Evolutionary conservation across 2,888 invertebrate genomes (phyloP), one percentile per base, ranked within the genome.

Genomic region (Athrips mouffetella): DNA sequence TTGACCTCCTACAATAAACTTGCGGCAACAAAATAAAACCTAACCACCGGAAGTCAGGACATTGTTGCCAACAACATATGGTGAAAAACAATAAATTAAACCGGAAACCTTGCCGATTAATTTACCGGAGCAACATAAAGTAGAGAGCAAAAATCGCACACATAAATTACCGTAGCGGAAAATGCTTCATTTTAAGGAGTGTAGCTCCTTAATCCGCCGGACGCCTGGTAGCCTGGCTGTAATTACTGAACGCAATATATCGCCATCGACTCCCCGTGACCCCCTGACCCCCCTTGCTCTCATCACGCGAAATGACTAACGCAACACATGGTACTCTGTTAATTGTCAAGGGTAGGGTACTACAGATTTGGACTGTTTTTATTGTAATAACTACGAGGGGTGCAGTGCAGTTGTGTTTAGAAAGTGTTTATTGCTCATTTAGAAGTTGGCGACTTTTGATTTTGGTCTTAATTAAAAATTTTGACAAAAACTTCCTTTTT

Each of bases 311-410:
- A 62, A 63, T 64, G 64, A 69, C 60, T 63, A 60, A 76, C 76
- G 83, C 77, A 78, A 83, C 86, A 86, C 84, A 86, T 86, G 86
- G 73, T 74, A 63, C 76, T 67, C 69, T 72, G 77, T 79, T 86
- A 86, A 85, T 85, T 83, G 81, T 75, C 30, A 39, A 48, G 51
- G 48, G 31, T 66, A 69, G 73, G 75, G 71, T 65, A 65, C 69
- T 45, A 62, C 61, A 63, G 70, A 74, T 76, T 76, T 63, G 48
- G 54, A 66, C 64, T 76, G 81, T 80, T 83, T 81, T 81, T 80
- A 81, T 80, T 78, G 68, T 67, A 65, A 62, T 67, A 65, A 73
- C 67, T 70, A 60, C 33, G 46, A 21, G 37, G 37, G 52, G 46
- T 21, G 49, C 45, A 37, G 47, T 47, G 44, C 48, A 46, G 41